These are phyloP conservation scores for Carcinoscorpius rotundicauda DNA, from an alignment of 1,140 invertebrate genomes.

Conservation along the genomic window DNA sequence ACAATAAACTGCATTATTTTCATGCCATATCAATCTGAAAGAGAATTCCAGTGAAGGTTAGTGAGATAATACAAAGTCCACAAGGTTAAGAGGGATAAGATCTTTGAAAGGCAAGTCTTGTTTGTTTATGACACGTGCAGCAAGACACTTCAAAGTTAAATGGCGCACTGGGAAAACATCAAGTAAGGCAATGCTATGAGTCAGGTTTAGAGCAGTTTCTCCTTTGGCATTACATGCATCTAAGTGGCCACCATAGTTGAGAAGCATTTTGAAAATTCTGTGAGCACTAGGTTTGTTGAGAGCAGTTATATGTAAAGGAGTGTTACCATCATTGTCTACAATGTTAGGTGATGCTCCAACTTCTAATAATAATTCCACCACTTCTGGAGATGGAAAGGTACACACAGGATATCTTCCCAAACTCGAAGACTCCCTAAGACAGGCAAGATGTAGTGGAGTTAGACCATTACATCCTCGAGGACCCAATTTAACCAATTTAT, in stretches of 20 bases:
- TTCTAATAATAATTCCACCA: conserved; percentile 61
- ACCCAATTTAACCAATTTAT: conserved; percentile 59
- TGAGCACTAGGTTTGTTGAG: conserved; percentile 36
- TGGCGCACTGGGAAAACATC: conserved; percentile 56
- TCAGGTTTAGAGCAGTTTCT: conserved; percentile 57
- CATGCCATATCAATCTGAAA: no score
- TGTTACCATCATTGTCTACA: conserved; percentile 55
- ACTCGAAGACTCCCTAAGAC: conserved; percentile 41
- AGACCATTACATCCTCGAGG: conserved; percentile 52
- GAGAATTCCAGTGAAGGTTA: not conserved
- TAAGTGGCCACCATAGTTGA: conserved; percentile 68
- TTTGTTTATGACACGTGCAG: conserved; percentile 57
- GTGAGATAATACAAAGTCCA: not conserved
- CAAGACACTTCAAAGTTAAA: conserved; percentile 63
- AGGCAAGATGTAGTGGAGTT: conserved; percentile 71
- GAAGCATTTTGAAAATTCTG: conserved; percentile 51
- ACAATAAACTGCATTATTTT: no score
- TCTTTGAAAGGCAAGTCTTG: conserved; percentile 47
- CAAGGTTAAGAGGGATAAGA: not conserved
- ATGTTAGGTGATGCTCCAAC: conserved; percentile 67
- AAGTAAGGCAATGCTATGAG: conserved; percentile 29
- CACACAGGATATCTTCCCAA: conserved; percentile 56
- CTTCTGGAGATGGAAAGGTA: conserved; percentile 56
- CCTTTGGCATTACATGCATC: conserved; percentile 69
- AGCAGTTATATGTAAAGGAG: conserved; percentile 63